Conservation (phyloP, 2,797 vertebrate genomes). For the Remorina albescens region DNA sequence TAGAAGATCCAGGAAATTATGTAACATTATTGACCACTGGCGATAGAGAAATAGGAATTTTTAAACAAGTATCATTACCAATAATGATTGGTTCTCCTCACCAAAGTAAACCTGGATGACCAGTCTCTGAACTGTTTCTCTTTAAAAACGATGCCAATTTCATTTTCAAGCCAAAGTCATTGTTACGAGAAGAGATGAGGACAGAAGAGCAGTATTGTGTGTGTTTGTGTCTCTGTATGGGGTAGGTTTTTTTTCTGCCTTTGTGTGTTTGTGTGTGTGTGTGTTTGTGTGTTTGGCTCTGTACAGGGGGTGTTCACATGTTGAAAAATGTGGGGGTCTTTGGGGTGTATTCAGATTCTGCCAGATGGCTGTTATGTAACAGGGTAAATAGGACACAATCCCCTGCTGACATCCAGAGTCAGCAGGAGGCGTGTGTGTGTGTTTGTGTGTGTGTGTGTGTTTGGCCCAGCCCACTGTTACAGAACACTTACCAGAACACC, state of each 20-base stretch:
- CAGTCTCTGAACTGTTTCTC: background rate
- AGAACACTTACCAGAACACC: conserved; percentile 56
- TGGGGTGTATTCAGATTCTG: conserved; percentile 64
- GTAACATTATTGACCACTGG: background rate
- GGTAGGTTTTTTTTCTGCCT: background rate
- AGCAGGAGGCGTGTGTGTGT: conserved; percentile 18
- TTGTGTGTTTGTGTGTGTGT: background rate
- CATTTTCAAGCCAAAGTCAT: background rate
- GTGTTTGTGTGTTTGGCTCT: conserved; percentile 28
- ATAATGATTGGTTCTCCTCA: background rate
- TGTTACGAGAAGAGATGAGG: background rate
- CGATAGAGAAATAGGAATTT: background rate
- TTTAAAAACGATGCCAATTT: too few relatives aligned
- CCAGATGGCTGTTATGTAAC: conserved; percentile 74
- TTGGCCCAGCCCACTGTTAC: conserved; percentile 69
- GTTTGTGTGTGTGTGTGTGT: conserved; percentile 39
- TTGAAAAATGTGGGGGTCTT: conserved; percentile 55
- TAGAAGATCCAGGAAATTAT: background rate
- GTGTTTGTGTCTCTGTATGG: conserved; percentile 1
- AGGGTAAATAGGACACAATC: conserved; percentile 58
- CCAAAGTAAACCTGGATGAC: background rate
- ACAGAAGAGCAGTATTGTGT: background rate
- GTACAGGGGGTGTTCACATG: conserved; percentile 36
- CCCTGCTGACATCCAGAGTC: conserved; percentile 34
- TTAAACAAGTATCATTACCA: background rate